A percentile compares a stretch with the other conserved stretches of the same genome.
Evolutionary conservation across 2,113 vertebrate species (phyloP).

Genomic region (Herpetotheres cachinnans): DNA sequence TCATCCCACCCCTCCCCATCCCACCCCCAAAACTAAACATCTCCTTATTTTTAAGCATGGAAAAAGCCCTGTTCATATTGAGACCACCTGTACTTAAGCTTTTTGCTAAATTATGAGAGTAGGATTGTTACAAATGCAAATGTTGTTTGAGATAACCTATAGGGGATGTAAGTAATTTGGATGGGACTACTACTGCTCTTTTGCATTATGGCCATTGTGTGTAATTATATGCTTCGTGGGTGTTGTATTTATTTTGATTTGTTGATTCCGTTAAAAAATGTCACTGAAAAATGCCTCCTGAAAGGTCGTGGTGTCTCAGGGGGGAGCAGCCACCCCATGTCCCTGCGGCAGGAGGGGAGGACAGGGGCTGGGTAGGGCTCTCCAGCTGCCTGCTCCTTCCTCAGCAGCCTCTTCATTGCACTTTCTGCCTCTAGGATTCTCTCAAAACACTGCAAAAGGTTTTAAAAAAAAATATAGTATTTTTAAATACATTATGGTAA

Average conservation of each 20-base stretch:
- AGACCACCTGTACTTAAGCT: background rate
- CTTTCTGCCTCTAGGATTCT: background rate
- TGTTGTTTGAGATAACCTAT: background rate
- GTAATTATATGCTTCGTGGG: background rate
- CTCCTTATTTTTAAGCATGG: background rate
- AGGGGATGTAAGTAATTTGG: background rate
- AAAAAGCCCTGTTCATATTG: background rate
- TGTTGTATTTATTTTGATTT: background rate
- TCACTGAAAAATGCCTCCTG: background rate
- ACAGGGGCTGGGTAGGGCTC: background rate
- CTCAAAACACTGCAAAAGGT: background rate
- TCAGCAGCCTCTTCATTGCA: background rate
- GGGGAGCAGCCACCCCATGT: background rate
- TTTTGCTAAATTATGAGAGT: background rate
- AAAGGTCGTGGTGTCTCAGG: accelerated
- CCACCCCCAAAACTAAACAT: background rate
- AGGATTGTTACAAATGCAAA: background rate
- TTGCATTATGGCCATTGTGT: background rate
- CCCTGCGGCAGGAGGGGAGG: background rate
- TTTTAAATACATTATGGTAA: background rate
- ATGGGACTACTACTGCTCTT: background rate
- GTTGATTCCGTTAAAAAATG: background rate
- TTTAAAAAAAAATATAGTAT: accelerated
- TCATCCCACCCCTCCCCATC: background rate
- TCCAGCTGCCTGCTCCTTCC: background rate